A percentile compares a stretch with the other conserved stretches of the same genome.
phyloP scores from a whole-genome alignment of 2,888 invertebrate genomes.

The Argynnis bischoffii region DNA sequence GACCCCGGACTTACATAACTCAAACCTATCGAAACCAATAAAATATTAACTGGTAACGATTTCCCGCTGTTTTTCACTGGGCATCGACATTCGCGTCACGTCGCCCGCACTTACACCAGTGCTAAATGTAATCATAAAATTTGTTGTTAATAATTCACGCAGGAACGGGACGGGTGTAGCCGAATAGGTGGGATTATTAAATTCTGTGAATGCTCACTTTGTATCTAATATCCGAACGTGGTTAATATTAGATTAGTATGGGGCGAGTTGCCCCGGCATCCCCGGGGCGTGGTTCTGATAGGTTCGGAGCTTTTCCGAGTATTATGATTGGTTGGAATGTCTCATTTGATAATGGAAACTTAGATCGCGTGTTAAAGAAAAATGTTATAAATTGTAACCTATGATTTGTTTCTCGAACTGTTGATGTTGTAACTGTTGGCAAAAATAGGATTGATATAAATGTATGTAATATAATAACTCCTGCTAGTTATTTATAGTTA shows the following conservation, averaged over 20 bases:
- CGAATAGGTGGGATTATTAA: conserved; percentile 73
- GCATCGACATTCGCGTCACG: conserved; percentile 73
- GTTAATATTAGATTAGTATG: conserved; percentile 81
- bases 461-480: too few species aligned
- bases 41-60: conserved; percentile 77
- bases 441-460: too few species aligned
- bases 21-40: conserved; percentile 79
- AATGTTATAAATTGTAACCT: background rate
- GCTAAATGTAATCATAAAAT: conserved; percentile 82
- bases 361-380: conserved; percentile 35
- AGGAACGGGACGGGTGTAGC: conserved; percentile 46
- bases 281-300: conserved; percentile 70
- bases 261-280: conserved; percentile 58
- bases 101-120: conserved; percentile 71
- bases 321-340: conserved; percentile 72
- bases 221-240: conserved; percentile 82
- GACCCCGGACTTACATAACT: conserved; percentile 71
- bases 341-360: conserved; percentile 69
- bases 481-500: too few species aligned
- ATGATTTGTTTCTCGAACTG: background rate
- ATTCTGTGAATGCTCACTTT: conserved; percentile 82
- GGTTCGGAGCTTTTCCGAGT: conserved; percentile 65
- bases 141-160: conserved; percentile 80
- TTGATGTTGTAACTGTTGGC: background rate
- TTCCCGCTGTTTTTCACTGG: conserved; percentile 76